Conservation (phyloP, 2,113 vertebrate genomes). For the Chitala chitala region DNA sequence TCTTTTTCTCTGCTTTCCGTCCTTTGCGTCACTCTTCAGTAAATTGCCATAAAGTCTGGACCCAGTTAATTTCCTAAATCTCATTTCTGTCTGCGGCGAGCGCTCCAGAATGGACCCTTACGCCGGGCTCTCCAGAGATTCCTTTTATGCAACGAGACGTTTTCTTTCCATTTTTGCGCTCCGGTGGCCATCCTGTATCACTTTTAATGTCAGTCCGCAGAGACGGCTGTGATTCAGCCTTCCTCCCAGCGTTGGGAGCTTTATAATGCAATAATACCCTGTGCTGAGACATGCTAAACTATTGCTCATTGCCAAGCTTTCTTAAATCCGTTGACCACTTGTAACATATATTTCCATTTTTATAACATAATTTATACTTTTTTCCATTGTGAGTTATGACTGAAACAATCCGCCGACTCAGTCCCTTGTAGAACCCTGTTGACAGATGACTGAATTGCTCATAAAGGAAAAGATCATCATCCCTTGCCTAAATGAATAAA, state of each 20-base stretch:
- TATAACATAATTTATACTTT: not conserved
- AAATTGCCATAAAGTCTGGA: not conserved
- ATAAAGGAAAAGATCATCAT: not conserved
- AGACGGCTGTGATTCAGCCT: conserved; percentile 18
- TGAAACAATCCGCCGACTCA: no score
- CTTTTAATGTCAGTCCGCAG: not conserved
- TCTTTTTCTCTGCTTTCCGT: not conserved
- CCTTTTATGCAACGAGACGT: not conserved
- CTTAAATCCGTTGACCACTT: not conserved
- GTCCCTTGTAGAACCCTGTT: no score
- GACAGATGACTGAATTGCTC: no score
- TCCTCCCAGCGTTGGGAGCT: not conserved
- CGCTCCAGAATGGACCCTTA: not conserved
- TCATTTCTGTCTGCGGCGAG: not conserved
- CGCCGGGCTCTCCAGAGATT: not conserved
- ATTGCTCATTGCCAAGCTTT: not conserved
- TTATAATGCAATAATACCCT: conserved; percentile 10
- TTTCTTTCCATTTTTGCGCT: conserved; percentile 7
- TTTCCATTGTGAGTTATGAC: not conserved
- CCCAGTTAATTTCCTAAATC: conserved; percentile 12
- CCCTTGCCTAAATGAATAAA: not conserved
- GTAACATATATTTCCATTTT: not conserved
- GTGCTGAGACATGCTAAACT: conserved; percentile 4
- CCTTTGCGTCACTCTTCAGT: conserved; percentile 12
- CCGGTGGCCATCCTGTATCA: not conserved